A percentile compares a stretch with the other conserved stretches of the same genome.
Conservation (phyloP, 2,797 vertebrate species). For the Rhodeus uyekii region DNA sequence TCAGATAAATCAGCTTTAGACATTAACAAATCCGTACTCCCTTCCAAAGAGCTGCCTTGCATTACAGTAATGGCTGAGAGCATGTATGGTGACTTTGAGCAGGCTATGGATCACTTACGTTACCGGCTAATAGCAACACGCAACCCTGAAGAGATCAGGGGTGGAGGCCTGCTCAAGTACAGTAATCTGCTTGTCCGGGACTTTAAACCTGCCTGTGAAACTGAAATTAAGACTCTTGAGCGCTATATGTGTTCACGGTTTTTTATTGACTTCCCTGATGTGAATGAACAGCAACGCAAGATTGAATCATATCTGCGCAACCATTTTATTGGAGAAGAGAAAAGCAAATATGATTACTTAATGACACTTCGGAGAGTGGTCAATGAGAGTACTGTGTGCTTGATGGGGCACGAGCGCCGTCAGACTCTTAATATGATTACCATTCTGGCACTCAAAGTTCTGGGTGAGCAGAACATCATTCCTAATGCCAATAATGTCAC, state of each 20-base stretch:
- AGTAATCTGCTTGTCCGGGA: constrained; percentile 93
- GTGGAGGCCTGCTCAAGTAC: constrained; percentile 95
- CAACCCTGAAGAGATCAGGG: constrained; percentile 96
- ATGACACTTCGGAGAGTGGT: constrained; percentile 93
- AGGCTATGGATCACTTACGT: constrained; percentile 91
- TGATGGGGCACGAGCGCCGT: constrained; percentile 91
- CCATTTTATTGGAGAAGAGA: constrained; percentile 96
- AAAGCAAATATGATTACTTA: constrained; percentile 97
- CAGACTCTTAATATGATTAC: constrained; percentile 97
- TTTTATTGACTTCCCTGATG: constrained; percentile 97
- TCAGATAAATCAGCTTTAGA: constrained; percentile 19
- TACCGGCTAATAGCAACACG: constrained; percentile 90
- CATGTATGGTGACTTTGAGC: constrained; percentile 93
- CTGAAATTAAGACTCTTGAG: constrained; percentile 92
- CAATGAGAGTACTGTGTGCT: constrained; percentile 93
- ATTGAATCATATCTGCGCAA: constrained; percentile 95
- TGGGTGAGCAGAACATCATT: constrained; percentile 94
- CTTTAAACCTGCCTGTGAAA: constrained; percentile 89
- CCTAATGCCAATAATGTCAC: constrained; percentile 91
- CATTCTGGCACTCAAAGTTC: constrained; percentile 90
- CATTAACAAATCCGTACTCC: constrained; percentile 54
- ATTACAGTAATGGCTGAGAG: constrained; percentile 89
- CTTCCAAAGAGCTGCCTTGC: constrained; percentile 63
- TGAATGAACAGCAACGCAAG: constrained; percentile 92
- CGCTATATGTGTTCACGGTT: constrained; percentile 99